phyloP scores from a whole-genome alignment of 2,888 invertebrate species.

The Netelia melanura region DNA sequence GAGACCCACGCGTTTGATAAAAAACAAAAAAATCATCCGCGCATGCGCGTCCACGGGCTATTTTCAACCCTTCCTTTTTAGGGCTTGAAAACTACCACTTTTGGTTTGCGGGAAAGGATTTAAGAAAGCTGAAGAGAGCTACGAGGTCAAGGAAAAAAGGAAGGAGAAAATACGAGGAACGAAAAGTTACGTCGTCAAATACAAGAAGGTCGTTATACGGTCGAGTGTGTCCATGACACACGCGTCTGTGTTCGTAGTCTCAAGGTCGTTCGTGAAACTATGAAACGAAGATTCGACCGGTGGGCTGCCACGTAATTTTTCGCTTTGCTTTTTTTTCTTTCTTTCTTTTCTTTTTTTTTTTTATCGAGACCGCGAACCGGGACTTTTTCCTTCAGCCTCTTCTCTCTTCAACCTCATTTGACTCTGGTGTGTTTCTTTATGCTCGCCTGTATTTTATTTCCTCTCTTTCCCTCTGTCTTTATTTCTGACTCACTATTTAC shows the following conservation, averaged over 20 bases:
- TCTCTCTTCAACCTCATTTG: neutral
- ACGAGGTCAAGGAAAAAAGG: neutral
- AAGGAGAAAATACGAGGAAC: slow-evolving; percentile 3
- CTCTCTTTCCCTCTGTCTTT: neutral
- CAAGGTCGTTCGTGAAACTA: neutral
- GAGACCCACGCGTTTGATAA: neutral
- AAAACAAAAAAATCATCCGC: neutral
- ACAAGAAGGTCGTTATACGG: neutral
- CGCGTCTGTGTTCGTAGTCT: neutral
- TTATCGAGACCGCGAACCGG: neutral
- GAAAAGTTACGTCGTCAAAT: slow-evolving; percentile 8
- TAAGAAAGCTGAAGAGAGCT: neutral
- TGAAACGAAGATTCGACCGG: neutral
- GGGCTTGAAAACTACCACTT: no score
- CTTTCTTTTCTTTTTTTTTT: neutral
- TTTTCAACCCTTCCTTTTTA: neutral
- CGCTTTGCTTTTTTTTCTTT: neutral
- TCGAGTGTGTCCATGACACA: neutral
- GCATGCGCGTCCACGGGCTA: neutral
- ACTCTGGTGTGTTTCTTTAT: neutral
- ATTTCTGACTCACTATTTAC: slow-evolving; percentile 27
- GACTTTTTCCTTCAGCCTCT: neutral
- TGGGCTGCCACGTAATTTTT: slow-evolving; percentile 9
- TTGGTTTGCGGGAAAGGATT: neutral
- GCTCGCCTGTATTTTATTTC: neutral